Conservation (phyloP, 2,113 vertebrate species). For the Pterophyllum scalare region DNA sequence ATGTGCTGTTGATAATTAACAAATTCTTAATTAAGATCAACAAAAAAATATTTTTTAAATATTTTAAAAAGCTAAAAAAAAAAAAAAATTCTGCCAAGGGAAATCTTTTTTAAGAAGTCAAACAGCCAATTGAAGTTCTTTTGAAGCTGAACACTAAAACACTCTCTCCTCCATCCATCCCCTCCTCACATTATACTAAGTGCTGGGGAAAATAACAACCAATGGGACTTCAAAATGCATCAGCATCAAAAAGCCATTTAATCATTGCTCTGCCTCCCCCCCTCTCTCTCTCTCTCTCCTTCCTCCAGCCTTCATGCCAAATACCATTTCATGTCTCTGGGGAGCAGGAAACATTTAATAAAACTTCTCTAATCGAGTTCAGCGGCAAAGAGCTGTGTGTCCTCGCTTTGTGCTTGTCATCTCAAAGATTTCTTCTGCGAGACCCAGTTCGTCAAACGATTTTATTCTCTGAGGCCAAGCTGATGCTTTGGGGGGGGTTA, state of each 20-base stretch:
- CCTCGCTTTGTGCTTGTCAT: constrained; percentile 27
- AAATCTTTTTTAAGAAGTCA: background rate
- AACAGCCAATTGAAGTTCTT: background rate
- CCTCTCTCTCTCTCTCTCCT: background rate
- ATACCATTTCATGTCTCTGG: constrained; percentile 66
- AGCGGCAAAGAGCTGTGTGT: constrained; percentile 19
- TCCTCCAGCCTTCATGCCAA: constrained; percentile 47
- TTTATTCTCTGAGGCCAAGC: background rate
- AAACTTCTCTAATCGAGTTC: constrained; percentile 67
- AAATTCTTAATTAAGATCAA: background rate
- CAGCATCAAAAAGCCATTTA: constrained; percentile 77
- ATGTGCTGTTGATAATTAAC: background rate
- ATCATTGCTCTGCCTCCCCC: constrained; percentile 46
- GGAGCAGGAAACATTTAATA: constrained; percentile 72
- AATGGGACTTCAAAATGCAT: constrained; percentile 68
- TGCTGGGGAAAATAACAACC: constrained; percentile 62
- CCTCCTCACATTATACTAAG: constrained; percentile 57
- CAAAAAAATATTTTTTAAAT: background rate
- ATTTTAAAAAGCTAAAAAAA: background rate
- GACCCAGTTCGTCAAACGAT: background rate
- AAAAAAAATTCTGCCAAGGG: background rate
- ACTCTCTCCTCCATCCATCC: constrained; percentile 9
- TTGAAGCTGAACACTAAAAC: background rate
- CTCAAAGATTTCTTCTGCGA: constrained; percentile 4
- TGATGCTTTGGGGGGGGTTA: background rate